A percentile compares a stretch with the other conserved stretches of the same genome.
Evolutionary conservation across 1,140 invertebrate genomes (phyloP).

Genomic region (Daktulosphaira vitifoliae): DNA sequence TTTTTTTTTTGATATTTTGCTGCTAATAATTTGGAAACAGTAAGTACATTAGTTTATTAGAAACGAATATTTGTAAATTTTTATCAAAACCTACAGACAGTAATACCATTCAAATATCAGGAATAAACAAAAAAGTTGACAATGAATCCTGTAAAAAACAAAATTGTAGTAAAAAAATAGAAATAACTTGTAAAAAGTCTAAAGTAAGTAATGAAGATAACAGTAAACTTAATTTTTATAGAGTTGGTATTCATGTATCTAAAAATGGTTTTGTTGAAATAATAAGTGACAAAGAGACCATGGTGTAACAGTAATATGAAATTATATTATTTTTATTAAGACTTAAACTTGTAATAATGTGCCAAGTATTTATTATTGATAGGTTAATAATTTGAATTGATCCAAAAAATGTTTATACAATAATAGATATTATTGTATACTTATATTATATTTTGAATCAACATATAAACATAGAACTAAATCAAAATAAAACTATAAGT

Average conservation of each 20-base stretch:
- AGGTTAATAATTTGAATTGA: no score
- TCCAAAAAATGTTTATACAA: no score
- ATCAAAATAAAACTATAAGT: no score
- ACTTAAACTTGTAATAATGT: no score
- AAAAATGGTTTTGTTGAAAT: slow-evolving; percentile 40
- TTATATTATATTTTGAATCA: no score
- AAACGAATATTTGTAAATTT: background rate
- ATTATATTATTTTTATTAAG: no score
- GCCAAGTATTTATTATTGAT: no score
- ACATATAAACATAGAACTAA: no score
- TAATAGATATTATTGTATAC: no score
- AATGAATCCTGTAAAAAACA: slow-evolving; percentile 6
- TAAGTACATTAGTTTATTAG: slow-evolving; percentile 11
- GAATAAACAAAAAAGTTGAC: background rate
- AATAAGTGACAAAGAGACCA: slow-evolving; percentile 40
- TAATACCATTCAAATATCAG: background rate
- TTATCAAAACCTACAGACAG: background rate
- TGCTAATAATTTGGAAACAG: slow-evolving; percentile 15
- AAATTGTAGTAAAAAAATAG: slow-evolving; percentile 12
- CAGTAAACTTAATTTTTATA: slow-evolving; percentile 35
- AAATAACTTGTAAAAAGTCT: slow-evolving; percentile 23
- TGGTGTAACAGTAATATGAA: slow-evolving; percentile 35
- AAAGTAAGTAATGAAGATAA: slow-evolving; percentile 35
- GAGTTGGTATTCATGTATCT: slow-evolving; percentile 40
- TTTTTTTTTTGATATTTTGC: slow-evolving; percentile 4